Evolutionary conservation across 2,797 vertebrate species (phyloP), one percentile per base, ranked within the genome.

Genomic region (Micropoecilia bifurca): DNA sequence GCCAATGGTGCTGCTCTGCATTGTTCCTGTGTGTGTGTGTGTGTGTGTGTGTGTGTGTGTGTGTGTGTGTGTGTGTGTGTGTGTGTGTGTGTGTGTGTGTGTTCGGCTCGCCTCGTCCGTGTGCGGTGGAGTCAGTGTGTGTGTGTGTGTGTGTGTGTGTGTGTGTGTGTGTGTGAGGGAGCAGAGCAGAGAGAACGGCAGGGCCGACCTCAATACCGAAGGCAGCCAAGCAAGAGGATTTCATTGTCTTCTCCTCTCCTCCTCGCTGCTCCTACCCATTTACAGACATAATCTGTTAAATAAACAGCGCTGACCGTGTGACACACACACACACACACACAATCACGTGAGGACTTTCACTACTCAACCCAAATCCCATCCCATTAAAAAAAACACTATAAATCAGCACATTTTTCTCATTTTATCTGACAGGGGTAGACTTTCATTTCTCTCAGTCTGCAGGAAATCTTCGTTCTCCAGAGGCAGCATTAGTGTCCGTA

Each of bases 191-290:
- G 45, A 39, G 48, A 89, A 87, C 81, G 75, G 71, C 80, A 74
- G 72, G 77, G 83, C 63, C 89, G 79, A 90, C 90, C 85, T 85
- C 88, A 91, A 91, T 90, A 89, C 85, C 83, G 72, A 88, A 91
- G 81, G 85, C 88, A 88, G 83, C 89, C 89, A 84, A 92, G 94
- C 91, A 91, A 81, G 87, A 91, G 85, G 87, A 93, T 90, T 90
- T 89, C 79, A 94, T 94, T 94, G 91, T 94, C 83, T 83, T 71
- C 57, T 73, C 77, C 14, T 33, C 59, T 61, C 53, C 80, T 81
- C 79, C 79, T 88, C 84, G 81, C 73, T 81, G 77, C 57, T 85
- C 76, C 74, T 85, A 76, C 85, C 69, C 84, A 82, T 88, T 90
- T 82, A 80, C 50, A 71, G 61, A 71, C 73, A 84, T 89, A 66